A percentile compares a stretch with the other conserved stretches of the same genome.
phyloP scores from a whole-genome alignment of 2,797 vertebrate species.

The Strix occidentalis region DNA sequence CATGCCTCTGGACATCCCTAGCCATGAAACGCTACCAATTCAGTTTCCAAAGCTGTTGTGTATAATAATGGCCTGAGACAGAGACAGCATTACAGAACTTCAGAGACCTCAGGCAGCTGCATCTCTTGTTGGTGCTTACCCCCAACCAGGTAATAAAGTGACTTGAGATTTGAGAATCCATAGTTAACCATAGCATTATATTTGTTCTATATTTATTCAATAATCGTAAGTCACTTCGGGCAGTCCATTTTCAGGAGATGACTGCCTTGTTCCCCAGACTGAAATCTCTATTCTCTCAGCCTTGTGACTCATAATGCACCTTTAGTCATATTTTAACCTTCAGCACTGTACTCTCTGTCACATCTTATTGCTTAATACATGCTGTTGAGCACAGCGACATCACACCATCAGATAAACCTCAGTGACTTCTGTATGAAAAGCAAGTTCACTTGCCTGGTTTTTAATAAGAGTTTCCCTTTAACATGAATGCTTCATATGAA shows the following conservation, averaged over 20 bases:
- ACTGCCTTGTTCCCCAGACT: slow-evolving; percentile 3
- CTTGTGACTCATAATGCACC: slow-evolving; percentile 55
- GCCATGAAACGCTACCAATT: neutral
- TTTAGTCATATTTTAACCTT: slow-evolving; percentile 64
- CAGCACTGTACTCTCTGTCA: slow-evolving; percentile 17
- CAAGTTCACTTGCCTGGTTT: neutral
- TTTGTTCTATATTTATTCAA: neutral
- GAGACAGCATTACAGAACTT: neutral
- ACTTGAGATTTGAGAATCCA: neutral
- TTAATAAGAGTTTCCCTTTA: neutral
- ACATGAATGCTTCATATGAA: neutral
- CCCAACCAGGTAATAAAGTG: neutral
- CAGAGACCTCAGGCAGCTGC: neutral
- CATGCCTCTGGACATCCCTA: neutral
- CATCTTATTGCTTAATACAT: slow-evolving; percentile 34
- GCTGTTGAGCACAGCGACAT: neutral
- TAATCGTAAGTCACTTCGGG: slow-evolving; percentile 22
- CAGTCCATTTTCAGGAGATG: slow-evolving; percentile 23
- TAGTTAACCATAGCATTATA: neutral
- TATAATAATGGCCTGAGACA: neutral
- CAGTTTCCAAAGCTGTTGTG: neutral
- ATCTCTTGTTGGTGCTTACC: neutral
- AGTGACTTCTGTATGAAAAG: neutral
- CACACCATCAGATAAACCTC: neutral
- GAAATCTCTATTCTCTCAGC: slow-evolving; percentile 50